Percentiles rank a stretch among this genome's conserved stretches.
phyloP scores from a whole-genome alignment of 2,797 vertebrate species.

The Smutsia temminckii region DNA sequence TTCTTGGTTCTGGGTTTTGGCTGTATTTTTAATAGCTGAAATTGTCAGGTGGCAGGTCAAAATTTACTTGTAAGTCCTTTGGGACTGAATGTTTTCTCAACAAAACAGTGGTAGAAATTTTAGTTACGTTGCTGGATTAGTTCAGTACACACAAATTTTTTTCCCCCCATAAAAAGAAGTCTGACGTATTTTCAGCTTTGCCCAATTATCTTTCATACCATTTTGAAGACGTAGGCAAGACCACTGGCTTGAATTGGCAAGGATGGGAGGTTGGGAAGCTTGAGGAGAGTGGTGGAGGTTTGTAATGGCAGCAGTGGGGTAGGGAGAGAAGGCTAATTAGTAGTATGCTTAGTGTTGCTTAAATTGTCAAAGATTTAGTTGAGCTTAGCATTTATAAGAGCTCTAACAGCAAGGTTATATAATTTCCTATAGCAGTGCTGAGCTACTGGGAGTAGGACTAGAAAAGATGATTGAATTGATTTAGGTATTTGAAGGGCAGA shows the following conservation, averaged over 20 bases:
- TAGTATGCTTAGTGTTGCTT: not conserved
- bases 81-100: not conserved
- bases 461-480: not conserved
- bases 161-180: not conserved
- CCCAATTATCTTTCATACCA: not conserved
- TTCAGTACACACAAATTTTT: not conserved
- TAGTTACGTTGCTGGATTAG: not conserved
- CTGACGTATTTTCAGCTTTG: constrained; percentile 25
- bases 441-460: not conserved
- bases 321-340: not conserved
- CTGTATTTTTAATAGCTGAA: constrained; percentile 38
- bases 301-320: not conserved
- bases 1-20: not conserved
- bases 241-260: not conserved
- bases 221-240: not conserved
- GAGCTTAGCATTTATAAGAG: not conserved
- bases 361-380: not conserved
- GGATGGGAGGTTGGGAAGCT: not conserved
- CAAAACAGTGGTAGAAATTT: not conserved
- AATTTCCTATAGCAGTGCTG: not conserved
- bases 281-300: not conserved
- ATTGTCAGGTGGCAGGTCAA: constrained; percentile 15
- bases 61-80: constrained; percentile 30
- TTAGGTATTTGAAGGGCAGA: constrained; percentile 16
- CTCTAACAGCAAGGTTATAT: not conserved